Evolutionary conservation across 2,113 vertebrate genomes (phyloP), one percentile per base, ranked within the genome.

Genomic region (Stomatorhinus ivindoensis): DNA sequence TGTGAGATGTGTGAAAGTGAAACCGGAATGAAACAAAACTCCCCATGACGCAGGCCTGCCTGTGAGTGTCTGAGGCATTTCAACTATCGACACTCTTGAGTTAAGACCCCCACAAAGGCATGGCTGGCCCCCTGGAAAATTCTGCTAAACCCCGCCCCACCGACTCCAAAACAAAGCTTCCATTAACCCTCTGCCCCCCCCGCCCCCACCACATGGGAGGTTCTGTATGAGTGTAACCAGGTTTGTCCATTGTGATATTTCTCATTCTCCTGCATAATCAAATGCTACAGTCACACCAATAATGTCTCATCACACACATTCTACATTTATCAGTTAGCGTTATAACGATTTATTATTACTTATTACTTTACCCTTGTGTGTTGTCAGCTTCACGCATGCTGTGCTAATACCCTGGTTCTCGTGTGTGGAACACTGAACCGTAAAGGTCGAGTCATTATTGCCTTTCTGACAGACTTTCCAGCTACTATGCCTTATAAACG

Each of bases 381-480:
- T 9, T 9, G 24, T 24, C 21, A 61, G 55, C 55, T 61, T 61
- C 6, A 61, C 21, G 6, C 21, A 8, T 27, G 58, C 1, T 65
- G 24, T 27, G 58, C 58, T 27, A 27, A 65, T 27, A 65, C 8
- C 58, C 58, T 27, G 8, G 24, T 27, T 24, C 8, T 65, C 2
- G 58, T 27, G 58, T 65, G 24, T 10, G 11, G 9, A n/a, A 21
- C 13, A 24, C 19, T 39, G 76, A 24, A 7, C 73, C 46, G 46
- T 44, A 48, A 42, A n/a, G 86, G 17, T 46, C 0, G 1, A 46
- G 80, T 83, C 80, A 4, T 21, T 47, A 10, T 21, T 86, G 76
- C 87, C 35, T 51, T 80, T 82, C 69, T 82, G 85, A 65, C 86
- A 47, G 89, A 35, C 86, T 50, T 83, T 87, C 85, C n/a, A 42